A percentile compares a stretch with the other conserved stretches of the same genome.
Conservation (phyloP, 2,113 vertebrate species). For the Ardeotis arabs region DNA sequence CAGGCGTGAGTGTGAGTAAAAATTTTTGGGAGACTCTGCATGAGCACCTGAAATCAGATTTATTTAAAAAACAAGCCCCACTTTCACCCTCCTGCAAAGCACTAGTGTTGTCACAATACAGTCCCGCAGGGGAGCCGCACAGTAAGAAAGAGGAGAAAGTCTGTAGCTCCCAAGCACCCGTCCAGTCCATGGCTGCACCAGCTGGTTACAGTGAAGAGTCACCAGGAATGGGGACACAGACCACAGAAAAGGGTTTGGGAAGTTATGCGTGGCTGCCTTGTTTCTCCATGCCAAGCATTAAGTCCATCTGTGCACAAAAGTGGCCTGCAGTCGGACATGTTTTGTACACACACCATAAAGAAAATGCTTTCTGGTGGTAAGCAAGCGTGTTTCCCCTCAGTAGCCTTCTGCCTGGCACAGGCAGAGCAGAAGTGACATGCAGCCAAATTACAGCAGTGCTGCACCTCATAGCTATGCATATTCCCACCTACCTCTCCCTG, state of each 20-base stretch:
- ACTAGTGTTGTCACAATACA: background rate
- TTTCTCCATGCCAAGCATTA: background rate
- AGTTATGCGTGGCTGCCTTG: background rate
- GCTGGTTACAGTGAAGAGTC: background rate
- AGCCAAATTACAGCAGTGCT: background rate
- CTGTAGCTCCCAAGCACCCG: background rate
- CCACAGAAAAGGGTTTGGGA: background rate
- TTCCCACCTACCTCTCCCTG: background rate
- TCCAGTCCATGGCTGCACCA: background rate
- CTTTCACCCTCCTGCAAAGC: background rate
- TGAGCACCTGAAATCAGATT: background rate
- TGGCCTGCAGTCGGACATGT: background rate
- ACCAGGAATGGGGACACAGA: background rate
- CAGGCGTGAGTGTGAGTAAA: background rate
- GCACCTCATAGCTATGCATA: background rate
- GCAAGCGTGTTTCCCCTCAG: background rate
- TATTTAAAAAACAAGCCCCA: background rate
- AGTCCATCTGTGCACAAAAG: background rate
- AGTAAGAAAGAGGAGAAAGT: background rate
- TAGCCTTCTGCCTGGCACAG: background rate
- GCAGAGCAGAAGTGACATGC: background rate
- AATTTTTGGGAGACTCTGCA: background rate
- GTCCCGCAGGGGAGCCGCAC: fast-evolving
- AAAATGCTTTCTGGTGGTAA: background rate
- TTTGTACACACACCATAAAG: background rate